These are phyloP conservation scores for Pristiophorus japonicus DNA, from an alignment of 2,113 vertebrate species.

Conservation along the genomic window DNA sequence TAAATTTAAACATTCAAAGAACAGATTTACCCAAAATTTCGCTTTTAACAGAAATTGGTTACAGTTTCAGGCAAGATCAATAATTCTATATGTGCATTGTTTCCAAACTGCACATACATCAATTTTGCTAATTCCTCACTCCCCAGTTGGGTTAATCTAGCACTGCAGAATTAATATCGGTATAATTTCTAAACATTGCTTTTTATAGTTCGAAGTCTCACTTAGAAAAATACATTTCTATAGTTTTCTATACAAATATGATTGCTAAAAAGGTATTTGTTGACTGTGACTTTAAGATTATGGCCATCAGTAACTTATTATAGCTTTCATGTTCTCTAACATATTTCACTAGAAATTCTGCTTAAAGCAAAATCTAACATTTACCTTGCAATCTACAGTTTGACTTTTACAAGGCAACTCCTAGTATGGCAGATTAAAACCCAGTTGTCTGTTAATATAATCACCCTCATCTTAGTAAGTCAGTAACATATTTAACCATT, in stretches of 20 bases:
- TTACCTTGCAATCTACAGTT: neutral
- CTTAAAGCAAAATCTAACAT: neutral
- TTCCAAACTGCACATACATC: neutral
- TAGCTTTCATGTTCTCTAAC: neutral
- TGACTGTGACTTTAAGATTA: neutral
- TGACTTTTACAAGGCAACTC: neutral
- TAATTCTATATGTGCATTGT: neutral
- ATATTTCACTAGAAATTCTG: neutral
- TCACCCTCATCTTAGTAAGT: neutral
- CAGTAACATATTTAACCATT: neutral
- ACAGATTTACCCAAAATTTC: neutral
- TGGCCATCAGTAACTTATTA: neutral
- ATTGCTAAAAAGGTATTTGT: neutral
- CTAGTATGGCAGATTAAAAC: constrained; percentile 3
- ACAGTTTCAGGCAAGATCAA: neutral
- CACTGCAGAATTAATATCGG: neutral
- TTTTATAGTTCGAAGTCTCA: neutral
- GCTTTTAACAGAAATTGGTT: neutral
- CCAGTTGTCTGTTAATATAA: constrained; percentile 12
- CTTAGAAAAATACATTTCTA: neutral
- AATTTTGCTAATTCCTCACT: neutral
- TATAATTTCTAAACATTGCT: neutral
- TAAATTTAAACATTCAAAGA: neutral
- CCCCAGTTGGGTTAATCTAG: neutral
- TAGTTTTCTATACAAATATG: neutral